These are phyloP conservation scores for Hypercompe scribonia DNA, from an alignment of 2,888 invertebrate species.

Conservation along the genomic window DNA sequence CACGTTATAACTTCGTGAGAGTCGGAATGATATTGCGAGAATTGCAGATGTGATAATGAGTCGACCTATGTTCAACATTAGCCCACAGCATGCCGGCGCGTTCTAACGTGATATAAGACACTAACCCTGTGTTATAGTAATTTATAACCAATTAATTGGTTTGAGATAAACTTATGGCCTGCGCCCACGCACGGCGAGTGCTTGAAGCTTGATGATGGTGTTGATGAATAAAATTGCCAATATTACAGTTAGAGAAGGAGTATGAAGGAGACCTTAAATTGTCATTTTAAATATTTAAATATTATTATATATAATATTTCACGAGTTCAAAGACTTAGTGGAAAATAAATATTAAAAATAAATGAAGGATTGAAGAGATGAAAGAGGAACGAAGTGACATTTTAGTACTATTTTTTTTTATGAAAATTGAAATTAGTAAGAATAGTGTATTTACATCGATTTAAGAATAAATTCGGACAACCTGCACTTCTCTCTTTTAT, in stretches of 20 bases:
- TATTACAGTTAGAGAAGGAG: constrained; percentile 29
- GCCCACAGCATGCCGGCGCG: constrained; percentile 24
- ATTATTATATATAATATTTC: background rate
- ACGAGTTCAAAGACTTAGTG: background rate
- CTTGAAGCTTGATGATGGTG: constrained; percentile 49
- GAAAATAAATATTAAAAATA: background rate
- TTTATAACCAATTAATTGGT: constrained; percentile 76
- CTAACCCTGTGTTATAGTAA: constrained; percentile 42
- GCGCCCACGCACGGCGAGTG: constrained; percentile 58
- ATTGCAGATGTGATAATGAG: constrained; percentile 40
- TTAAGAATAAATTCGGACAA: too few relatives aligned
- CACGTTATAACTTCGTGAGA: constrained; percentile 51
- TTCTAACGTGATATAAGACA: constrained; percentile 67
- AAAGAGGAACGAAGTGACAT: background rate
- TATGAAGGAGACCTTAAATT: constrained; percentile 32
- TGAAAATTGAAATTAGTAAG: too few relatives aligned
- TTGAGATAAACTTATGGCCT: constrained; percentile 65
- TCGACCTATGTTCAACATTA: constrained; percentile 51
- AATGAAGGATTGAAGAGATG: background rate
- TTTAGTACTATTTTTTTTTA: background rate
- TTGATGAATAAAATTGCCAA: constrained; percentile 46
- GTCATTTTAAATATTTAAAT: constrained; percentile 17
- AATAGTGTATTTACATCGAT: too few relatives aligned
- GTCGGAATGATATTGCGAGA: constrained; percentile 49
- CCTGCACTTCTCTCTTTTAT: too few relatives aligned